Conservation (phyloP, 1,140 invertebrate species). For the Berghia stephanieae region DNA sequence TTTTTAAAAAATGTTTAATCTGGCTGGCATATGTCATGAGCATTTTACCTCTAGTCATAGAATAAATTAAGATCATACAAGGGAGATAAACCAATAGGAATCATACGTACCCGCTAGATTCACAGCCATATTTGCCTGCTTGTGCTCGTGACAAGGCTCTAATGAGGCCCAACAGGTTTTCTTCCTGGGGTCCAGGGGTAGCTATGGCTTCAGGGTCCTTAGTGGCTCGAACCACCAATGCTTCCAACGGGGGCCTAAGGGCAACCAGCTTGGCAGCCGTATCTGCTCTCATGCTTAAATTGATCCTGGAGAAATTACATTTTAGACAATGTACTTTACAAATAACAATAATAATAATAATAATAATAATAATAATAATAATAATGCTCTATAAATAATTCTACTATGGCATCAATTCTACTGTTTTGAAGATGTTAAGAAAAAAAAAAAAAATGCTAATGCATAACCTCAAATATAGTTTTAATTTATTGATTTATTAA, state of each 20-base stretch:
- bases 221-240: constrained; percentile 81
- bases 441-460: too few species aligned
- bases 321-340: too few species aligned
- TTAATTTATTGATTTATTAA: too few species aligned
- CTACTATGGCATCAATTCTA: too few species aligned
- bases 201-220: constrained; percentile 76
- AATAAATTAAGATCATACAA: neutral
- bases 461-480: too few species aligned
- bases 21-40: too few species aligned
- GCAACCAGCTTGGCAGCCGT: constrained; percentile 84
- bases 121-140: constrained; percentile 47
- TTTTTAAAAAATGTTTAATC: neutral
- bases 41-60: neutral
- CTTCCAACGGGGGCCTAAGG: constrained; percentile 86
- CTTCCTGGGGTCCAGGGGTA: constrained; percentile 52
- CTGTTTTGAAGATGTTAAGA: too few species aligned
- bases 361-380: too few species aligned
- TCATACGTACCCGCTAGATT: neutral
- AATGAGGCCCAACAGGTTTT: constrained; percentile 55
- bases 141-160: constrained; percentile 53
- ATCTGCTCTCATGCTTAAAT: constrained; percentile 83
- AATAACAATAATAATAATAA: too few species aligned
- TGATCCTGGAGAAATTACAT: constrained; percentile 78
- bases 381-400: too few species aligned
- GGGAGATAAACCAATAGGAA: neutral